Evolutionary conservation across 2,113 vertebrate species (phyloP), one percentile per base, ranked within the genome.

Genomic region (Notarius lentiginosus): DNA sequence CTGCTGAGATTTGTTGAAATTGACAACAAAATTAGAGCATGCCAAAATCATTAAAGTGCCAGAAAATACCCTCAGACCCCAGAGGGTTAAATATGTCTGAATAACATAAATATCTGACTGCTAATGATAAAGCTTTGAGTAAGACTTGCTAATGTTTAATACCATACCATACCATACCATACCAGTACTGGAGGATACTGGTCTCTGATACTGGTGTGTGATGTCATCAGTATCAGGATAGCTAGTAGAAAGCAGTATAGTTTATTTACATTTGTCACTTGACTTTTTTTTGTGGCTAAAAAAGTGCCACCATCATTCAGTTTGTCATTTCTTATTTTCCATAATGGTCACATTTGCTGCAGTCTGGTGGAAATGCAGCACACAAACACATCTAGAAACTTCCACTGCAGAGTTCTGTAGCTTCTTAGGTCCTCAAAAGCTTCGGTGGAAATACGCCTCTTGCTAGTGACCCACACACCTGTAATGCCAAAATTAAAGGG

Each of bases 301-400:
- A 34, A 70, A 17, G 18, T 12, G n/a, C 5, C 66, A 30, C 10
- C 30, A 18, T 49, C 1, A 1, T 76, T 76, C 20, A 76, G 24
- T 24, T 51, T 76, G 34, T 76, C 73, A 76, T 12, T n/a, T 76
- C 22, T 76, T 76, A 24, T 76, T 55, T 55, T 55, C 15, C 12
- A 79, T 30, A 77, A 55, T 77, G 24, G 2, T 79, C 24, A 15
- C 22, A 17, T 56, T 56, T 79, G n/a, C 49, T 55, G 49, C 75
- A 77, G 75, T 77, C 49, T 53, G 75, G 5, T 79, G 51, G 41
- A 79, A 79, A 79, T 55, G 51, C 51, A 79, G 51, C 51, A 17
- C 12, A 79, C 2, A 17, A 79, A 56, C 73, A 77, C n/a, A 2
- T 55, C 53, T 79, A 30, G 24, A 7, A 79, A 79, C 77, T 14